Base-by-base conservation (phyloP, 2,797 vertebrate genomes). In the Eulemur albifrons region DNA sequence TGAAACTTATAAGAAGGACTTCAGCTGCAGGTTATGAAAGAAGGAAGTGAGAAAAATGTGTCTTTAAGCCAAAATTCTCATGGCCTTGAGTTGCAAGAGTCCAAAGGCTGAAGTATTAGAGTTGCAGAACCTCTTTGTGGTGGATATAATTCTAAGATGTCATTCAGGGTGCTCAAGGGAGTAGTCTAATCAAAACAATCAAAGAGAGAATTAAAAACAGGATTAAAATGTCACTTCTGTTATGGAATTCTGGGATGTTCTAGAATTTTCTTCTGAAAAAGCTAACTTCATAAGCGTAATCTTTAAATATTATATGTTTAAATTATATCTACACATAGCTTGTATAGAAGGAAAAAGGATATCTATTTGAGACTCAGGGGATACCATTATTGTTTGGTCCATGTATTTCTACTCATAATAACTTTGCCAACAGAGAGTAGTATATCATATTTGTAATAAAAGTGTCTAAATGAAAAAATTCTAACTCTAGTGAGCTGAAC, bases 131-230 rank as follows among this genome's bases (percentile, higher is more conserved):
- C 4, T 92, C 45, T 82, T 35, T 77, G 50, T 50, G 12, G 59
- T 93, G 67, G 17, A 80, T 77, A 81, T 73, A 92, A 90, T 84
- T 90, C 48, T 92, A 95, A 95, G 81, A 83, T 11, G 69, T 61
- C 43, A 84, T 89, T 92, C 63, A 76, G 20, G 23, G 23, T 92
- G 35, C 90, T 57, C 9, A 57, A 65, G 20, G 57, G 79, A 91
- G 70, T 61, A 57, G 40, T 75, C 69, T 73, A 90, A 93, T 92
- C 23, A 93, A 94, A 94, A 93, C 76, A 54, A 95, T 77, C 38
- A 70, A 70, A 67, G 45, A 83, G 13, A 89, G 9, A 2, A 73
- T 67, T 94, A 73, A 80, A 27, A 89, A 75, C 15, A 89, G 23
- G 11, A 40, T 86, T 88, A 75, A 95, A 95, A 5, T 93, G 32